Conservation (phyloP, 1,140 invertebrate species). For the Papilio polyxenes region DNA sequence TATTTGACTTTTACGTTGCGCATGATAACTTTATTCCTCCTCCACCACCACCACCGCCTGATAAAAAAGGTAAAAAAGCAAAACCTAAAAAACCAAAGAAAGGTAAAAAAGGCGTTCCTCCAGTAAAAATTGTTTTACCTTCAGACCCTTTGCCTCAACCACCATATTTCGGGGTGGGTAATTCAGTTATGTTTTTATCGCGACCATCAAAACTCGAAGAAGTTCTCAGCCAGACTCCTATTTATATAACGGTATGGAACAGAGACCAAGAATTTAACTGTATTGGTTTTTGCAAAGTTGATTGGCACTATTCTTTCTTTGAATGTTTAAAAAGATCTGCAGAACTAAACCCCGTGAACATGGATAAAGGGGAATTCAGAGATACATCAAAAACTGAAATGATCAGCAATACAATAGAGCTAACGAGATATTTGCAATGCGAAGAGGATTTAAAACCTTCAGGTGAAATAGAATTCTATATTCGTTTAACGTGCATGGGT, state of each 20-base stretch:
- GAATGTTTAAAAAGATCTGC: constrained; percentile 61
- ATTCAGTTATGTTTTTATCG: constrained; percentile 70
- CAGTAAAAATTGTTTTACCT: constrained; percentile 62
- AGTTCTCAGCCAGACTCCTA: constrained; percentile 67
- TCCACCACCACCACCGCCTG: constrained; percentile 64
- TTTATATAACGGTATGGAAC: constrained; percentile 74
- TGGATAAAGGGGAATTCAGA: constrained; percentile 69
- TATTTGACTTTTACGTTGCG: constrained; percentile 75
- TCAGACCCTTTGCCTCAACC: constrained; percentile 74
- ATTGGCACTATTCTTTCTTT: constrained; percentile 74
- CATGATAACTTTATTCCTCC: constrained; percentile 75
- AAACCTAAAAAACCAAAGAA: constrained; percentile 61
- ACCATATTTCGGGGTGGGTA: constrained; percentile 73
- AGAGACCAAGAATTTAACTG: constrained; percentile 74
- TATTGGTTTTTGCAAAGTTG: constrained; percentile 65
- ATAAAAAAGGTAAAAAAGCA: constrained; percentile 58
- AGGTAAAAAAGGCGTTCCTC: constrained; percentile 60
- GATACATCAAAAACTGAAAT: constrained; percentile 65
- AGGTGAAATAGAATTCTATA: constrained; percentile 71
- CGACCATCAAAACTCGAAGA: constrained; percentile 72
- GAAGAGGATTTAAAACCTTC: constrained; percentile 74
- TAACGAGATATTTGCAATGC: constrained; percentile 64
- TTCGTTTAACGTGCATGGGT: constrained; percentile 71
- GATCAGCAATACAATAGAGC: constrained; percentile 71
- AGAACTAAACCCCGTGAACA: constrained; percentile 68